These are phyloP conservation scores for Nyctibius grandis DNA, from an alignment of 2,797 vertebrate genomes.

Conservation along the genomic window DNA sequence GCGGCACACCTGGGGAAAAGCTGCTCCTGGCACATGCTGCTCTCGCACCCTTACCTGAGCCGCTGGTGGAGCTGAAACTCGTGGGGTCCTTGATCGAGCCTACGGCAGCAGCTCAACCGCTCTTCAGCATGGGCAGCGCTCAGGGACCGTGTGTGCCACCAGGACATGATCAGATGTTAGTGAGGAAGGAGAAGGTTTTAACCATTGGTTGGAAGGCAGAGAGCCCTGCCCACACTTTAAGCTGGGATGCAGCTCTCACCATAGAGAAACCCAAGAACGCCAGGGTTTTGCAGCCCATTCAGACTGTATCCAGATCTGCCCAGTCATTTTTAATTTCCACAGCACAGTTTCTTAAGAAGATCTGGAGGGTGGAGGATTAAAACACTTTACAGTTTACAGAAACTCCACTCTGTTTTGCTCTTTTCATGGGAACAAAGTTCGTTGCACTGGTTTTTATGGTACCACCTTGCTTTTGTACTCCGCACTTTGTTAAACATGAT, in stretches of 20 bases:
- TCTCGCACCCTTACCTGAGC: not conserved
- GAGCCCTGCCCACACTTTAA: not conserved
- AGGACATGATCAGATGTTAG: not conserved
- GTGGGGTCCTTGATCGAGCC: fast-evolving
- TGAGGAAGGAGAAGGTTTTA: not conserved
- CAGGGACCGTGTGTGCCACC: not conserved
- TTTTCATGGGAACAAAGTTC: not conserved
- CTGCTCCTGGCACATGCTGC: fast-evolving
- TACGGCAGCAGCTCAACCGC: not conserved
- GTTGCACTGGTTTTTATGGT: not conserved
- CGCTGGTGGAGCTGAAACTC: fast-evolving
- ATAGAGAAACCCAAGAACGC: not conserved
- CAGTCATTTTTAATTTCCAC: not conserved
- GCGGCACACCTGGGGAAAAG: not conserved
- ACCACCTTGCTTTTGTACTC: constrained; percentile 38
- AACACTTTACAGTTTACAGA: constrained; percentile 7
- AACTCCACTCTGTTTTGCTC: not conserved
- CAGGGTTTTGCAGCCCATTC: not conserved
- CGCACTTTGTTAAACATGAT: constrained; percentile 18
- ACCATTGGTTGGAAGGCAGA: not conserved
- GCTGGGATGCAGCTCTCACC: not conserved
- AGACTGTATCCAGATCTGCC: not conserved
- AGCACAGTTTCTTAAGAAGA: not conserved
- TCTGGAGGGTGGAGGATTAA: not conserved
- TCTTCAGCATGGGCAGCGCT: not conserved